Conservation (phyloP, 1,140 invertebrate species). For the Trachelipus rathkii region DNA sequence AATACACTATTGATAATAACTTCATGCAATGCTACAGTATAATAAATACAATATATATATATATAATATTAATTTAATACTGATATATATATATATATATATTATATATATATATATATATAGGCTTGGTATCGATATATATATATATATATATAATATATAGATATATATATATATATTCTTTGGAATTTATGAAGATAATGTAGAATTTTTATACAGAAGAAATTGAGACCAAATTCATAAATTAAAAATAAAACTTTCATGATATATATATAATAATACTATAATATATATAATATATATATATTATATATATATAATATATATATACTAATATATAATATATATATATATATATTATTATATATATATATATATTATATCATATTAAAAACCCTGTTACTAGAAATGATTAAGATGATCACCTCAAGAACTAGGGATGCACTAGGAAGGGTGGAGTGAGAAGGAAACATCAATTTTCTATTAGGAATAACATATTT, state of each 20-base stretch:
- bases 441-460: too few species aligned
- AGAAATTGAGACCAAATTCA: too few species aligned
- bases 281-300: constrained; percentile 7
- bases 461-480: too few species aligned
- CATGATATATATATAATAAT: not conserved
- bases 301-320: not conserved
- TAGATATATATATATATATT: constrained; percentile 3
- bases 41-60: constrained; percentile 16
- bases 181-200: too few species aligned
- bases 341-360: not conserved
- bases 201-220: too few species aligned
- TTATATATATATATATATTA: constrained; percentile 5
- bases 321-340: constrained; percentile 3
- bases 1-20: too few species aligned
- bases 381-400: not conserved
- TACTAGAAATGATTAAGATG: too few species aligned
- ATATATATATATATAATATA: constrained; percentile 15
- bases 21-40: too few species aligned
- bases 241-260: not conserved
- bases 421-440: too few species aligned
- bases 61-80: constrained; percentile 19
- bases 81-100: constrained; percentile 7
- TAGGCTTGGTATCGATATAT: not conserved
- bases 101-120: constrained; percentile 7
- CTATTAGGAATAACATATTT: too few species aligned